phyloP scores from a whole-genome alignment of 2,797 vertebrate genomes.

The Novumbra hubbsi region DNA sequence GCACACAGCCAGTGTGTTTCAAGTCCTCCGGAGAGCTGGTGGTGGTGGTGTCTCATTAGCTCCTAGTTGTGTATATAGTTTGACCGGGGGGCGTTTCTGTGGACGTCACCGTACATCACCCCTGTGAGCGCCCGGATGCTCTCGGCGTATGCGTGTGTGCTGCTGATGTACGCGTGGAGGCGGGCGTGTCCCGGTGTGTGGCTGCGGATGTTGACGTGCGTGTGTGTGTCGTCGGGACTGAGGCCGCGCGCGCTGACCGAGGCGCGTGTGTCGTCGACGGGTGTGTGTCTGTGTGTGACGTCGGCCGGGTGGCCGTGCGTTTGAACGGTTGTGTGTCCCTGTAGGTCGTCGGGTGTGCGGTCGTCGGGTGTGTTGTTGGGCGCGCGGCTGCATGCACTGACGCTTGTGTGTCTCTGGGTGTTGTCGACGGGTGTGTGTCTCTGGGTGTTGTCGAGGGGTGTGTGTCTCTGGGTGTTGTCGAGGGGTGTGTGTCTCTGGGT shows the following conservation, averaged over 20 bases:
- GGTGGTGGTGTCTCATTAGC: slow-evolving; percentile 40
- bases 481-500: neutral
- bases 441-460: slow-evolving; percentile 5
- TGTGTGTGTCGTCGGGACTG: rapidly evolving
- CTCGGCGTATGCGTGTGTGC: slow-evolving; percentile 36
- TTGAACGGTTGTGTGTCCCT: neutral
- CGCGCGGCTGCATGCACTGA: neutral
- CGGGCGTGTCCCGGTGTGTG: neutral
- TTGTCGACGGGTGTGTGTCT: neutral
- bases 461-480: slow-evolving; percentile 6
- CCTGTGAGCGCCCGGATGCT: slow-evolving; percentile 63
- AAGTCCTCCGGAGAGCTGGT: slow-evolving; percentile 55
- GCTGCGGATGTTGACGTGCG: slow-evolving; percentile 28
- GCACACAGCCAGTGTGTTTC: slow-evolving; percentile 3
- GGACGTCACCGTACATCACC: slow-evolving; percentile 62
- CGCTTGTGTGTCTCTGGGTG: neutral
- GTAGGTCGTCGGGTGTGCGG: slow-evolving; percentile 2
- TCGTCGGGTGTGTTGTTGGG: neutral
- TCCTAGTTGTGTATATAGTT: slow-evolving; percentile 34
- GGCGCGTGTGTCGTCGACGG: slow-evolving; percentile 13
- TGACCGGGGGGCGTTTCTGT: slow-evolving; percentile 7
- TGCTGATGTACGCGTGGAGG: neutral
- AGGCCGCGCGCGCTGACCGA: too few relatives aligned
- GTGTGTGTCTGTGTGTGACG: neutral
- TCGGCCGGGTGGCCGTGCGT: neutral